phyloP scores from a whole-genome alignment of 64 coral and sea anemone species.

The Actinia equina region DNA sequence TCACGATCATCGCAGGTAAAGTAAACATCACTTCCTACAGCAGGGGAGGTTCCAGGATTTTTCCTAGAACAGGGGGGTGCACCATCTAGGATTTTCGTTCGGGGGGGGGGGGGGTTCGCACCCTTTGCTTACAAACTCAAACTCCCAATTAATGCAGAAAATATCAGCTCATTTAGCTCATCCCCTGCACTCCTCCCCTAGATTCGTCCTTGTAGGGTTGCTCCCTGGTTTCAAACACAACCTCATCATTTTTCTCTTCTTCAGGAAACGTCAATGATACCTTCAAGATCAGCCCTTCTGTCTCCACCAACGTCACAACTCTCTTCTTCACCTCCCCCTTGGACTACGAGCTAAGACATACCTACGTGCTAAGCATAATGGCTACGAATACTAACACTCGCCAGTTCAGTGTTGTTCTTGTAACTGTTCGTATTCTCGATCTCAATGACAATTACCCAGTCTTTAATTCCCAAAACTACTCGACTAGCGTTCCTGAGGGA shows the following conservation, averaged over 20 bases:
- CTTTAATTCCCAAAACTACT: conserved; percentile 42
- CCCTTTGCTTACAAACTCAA: too few species aligned
- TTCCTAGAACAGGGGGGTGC: too few species aligned
- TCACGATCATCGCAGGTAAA: not conserved
- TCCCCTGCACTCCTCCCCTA: too few species aligned
- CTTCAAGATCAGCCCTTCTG: not conserved
- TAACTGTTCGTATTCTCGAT: not conserved
- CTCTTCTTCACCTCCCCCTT: not conserved
- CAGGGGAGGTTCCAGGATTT: too few species aligned
- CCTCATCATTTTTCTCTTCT: not conserved
- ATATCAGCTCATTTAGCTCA: too few species aligned
- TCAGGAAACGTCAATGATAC: conserved; percentile 3
- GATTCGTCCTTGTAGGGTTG: too few species aligned
- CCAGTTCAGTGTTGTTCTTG: not conserved
- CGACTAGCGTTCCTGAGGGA: conserved; percentile 51
- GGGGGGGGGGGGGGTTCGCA: too few species aligned
- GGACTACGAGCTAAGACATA: not conserved
- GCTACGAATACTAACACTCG: not conserved
- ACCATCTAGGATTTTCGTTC: too few species aligned
- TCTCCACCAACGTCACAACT: not conserved
- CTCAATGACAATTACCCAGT: conserved; percentile 10
- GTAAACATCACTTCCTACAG: not conserved
- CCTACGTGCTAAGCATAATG: conserved; percentile 2
- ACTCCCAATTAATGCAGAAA: too few species aligned
- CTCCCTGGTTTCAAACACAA: not conserved